Base-by-base conservation (phyloP, 2,888 invertebrate species). In the Archips crataeganus region DNA sequence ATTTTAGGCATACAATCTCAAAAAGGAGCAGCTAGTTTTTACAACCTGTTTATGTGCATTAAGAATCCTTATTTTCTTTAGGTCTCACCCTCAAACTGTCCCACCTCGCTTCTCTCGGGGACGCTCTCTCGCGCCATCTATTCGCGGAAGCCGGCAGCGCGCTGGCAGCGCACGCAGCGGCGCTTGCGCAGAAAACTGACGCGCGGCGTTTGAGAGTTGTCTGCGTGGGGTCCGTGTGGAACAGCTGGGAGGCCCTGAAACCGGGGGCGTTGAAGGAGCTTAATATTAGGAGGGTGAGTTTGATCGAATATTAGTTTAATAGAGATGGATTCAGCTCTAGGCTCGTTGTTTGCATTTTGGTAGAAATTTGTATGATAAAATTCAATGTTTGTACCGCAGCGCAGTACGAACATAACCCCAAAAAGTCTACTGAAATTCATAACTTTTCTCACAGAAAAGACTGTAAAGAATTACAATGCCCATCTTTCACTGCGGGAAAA, bases 191-290 rank as follows among this genome's bases (percentile, higher is more conserved):
- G 2, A 95, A 96, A 81, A 85, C 95, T 5, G 96, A 97, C 0
- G 88, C 97, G 49, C 64, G 2, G 36, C 72, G 74, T 0, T 77
- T 98, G 59, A 95, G 96, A 65, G 95, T 99, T 0, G 96, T 98
- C 0, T 99, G 99, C 86, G 98, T 99, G 0, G 99, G 99, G 0
- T 98, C 98, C 0, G 98, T 99, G 0, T 99, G 98, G 98, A 96
- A 97, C 77, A 99, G 99, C 85, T 99, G 99, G 98, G 92, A 96
- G 4, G 95, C 97, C 39, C 86, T 99, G 76, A 95, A 96, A 82
- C 92, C 96, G 2, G 98, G 98, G 0, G 97, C 98, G 79, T 83
- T 96, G 3, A 82, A 89, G 2, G 95, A 95, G 75, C 86, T 97
- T 4, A 82, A 91, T 5, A 80, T 88, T 9, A 88, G 93, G 54